Base-by-base conservation (phyloP, 2,888 invertebrate genomes). In the Phaonia tiefii region DNA sequence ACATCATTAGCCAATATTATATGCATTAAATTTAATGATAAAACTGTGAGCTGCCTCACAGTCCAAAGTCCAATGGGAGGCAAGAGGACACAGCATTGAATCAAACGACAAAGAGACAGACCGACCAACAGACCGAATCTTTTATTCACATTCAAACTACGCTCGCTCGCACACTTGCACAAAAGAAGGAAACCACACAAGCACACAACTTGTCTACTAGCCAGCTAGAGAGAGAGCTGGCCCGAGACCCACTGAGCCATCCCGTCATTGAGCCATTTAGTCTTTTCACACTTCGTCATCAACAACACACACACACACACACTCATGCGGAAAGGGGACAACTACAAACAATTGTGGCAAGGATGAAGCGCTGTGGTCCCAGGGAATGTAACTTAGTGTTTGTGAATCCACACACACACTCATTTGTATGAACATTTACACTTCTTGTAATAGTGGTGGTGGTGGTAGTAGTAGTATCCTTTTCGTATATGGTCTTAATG, bases 1-100 rank as follows among this genome's bases (percentile, higher is more conserved):
- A 90, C 89, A 90, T 89, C 90, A 89, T 89, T 90, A 89, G 89
- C 89, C 89, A 89, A 89, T 89, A 90, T 90, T 89, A 89, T 89
- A 89, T 89, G 89, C 89, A 90, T 90, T 90, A 89, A 89, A 89
- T 89, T 89, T 90, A 88, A 89, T 89, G 89, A 88, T 86, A 84
- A 86, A 86, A 86, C 83, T 80, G 77, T 80, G 70, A 71, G 80
- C 69, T 76, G 2, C 69, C 22, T 39, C 69, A 69, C 39, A 51
- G 15, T 17, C 42, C 71, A 75, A 56, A 49, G 10, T 8, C 2
- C 20, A 20, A 51, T 31, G 51, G 51, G 2, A 31, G 31, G 31
- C 31, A 5, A 31, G 31, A 31, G 31, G 31, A 31, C 31, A 31
- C 31, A 31, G n/a, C n/a, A n/a, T n/a, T n/a, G n/a, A n/a, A n/a